phyloP scores from a whole-genome alignment of 2,888 invertebrate species.

The Tipula vernalis region DNA sequence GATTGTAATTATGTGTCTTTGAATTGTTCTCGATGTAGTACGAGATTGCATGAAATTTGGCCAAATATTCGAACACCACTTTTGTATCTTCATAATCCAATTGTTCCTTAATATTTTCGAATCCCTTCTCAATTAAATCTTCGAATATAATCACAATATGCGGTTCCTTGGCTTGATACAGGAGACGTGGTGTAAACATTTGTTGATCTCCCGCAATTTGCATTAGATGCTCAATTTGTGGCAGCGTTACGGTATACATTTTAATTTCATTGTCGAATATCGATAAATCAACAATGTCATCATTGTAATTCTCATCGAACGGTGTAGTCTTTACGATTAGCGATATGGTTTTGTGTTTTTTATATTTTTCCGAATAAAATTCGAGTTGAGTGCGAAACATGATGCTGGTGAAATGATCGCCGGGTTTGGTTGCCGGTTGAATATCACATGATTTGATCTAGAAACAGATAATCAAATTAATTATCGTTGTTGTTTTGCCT shows the following conservation, averaged over 20 bases:
- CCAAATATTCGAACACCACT: conserved; percentile 35
- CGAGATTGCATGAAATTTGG: conserved; percentile 38
- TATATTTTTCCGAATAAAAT: conserved; percentile 9
- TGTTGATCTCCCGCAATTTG: conserved; percentile 8
- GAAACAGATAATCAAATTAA: neutral
- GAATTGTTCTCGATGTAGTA: conserved; percentile 37
- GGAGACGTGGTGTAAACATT: conserved; percentile 10
- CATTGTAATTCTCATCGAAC: neutral
- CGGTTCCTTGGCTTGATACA: conserved; percentile 15
- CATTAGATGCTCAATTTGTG: conserved; percentile 15
- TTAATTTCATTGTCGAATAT: conserved; percentile 17
- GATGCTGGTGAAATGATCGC: conserved; percentile 13
- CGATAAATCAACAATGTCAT: neutral
- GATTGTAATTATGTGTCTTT: conserved; percentile 12
- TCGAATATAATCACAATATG: conserved; percentile 29
- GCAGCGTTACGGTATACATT: conserved; percentile 18
- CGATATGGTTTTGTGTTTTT: neutral
- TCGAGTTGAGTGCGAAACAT: conserved; percentile 14
- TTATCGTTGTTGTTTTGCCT: too few species aligned
- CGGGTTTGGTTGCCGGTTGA: neutral
- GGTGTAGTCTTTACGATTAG: conserved; percentile 10
- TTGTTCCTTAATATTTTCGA: conserved; percentile 34
- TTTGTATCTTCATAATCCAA: conserved; percentile 34
- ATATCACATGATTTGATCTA: neutral
- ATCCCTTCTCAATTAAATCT: conserved; percentile 36